Conservation (phyloP, 2,113 vertebrate genomes). For the Epinephelus moara region DNA sequence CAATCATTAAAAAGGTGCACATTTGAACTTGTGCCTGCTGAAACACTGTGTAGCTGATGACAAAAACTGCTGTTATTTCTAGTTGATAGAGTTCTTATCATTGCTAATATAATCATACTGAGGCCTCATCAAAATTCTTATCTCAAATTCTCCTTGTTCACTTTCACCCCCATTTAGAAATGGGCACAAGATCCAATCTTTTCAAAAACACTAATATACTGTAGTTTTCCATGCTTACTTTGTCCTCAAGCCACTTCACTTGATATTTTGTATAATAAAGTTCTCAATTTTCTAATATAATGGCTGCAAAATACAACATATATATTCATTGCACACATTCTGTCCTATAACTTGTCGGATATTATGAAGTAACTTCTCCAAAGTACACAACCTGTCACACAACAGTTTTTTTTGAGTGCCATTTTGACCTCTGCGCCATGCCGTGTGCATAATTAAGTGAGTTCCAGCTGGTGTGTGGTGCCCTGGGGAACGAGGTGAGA, state of each 20-base stretch:
- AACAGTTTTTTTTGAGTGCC: constrained; percentile 9
- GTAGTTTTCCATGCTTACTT: background rate
- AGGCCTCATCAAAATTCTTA: background rate
- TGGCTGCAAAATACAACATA: background rate
- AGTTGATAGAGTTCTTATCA: background rate
- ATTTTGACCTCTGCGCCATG: constrained; percentile 66
- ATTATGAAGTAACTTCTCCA: constrained; percentile 37
- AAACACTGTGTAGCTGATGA: background rate
- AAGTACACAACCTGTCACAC: constrained; percentile 51
- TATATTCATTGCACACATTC: background rate
- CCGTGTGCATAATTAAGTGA: constrained; percentile 71
- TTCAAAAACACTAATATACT: background rate
- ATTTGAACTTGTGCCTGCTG: background rate
- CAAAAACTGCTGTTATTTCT: background rate
- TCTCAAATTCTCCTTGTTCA: background rate
- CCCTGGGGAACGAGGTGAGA: constrained; percentile 74
- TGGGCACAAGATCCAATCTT: background rate
- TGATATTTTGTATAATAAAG: no score
- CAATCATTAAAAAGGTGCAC: background rate
- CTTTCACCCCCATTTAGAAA: background rate
- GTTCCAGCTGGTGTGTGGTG: constrained; percentile 76
- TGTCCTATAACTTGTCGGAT: constrained; percentile 1
- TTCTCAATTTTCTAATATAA: background rate
- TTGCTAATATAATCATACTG: background rate
- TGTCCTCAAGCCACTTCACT: background rate